phyloP scores from a whole-genome alignment of 64 coral and sea anemone genomes.

The Montipora sp. region DNA sequence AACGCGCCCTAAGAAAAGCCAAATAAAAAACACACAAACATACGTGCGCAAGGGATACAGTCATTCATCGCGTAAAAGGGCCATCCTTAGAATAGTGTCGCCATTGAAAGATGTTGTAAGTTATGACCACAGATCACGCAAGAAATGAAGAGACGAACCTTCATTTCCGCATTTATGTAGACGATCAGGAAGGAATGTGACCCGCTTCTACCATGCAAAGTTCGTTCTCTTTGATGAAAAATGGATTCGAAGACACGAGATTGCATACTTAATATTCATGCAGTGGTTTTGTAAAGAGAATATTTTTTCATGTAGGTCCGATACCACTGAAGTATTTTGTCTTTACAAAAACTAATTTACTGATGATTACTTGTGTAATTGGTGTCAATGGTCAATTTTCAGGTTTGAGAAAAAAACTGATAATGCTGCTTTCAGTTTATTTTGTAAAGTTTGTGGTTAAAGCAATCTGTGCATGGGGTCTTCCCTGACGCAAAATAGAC shows the following conservation, averaged over 20 bases:
- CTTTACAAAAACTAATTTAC: neutral
- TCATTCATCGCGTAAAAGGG: neutral
- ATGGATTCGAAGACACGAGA: neutral
- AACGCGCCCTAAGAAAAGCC: too few relatives aligned
- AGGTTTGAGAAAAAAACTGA: neutral
- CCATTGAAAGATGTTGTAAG: neutral
- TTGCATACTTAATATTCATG: neutral
- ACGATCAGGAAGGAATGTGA: neutral
- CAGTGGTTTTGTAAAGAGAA: neutral
- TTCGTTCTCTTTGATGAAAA: too few relatives aligned
- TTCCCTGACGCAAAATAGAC: neutral
- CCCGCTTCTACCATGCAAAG: neutral
- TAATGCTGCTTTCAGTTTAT: neutral
- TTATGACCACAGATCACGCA: neutral
- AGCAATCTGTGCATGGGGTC: neutral
- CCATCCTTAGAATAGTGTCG: neutral
- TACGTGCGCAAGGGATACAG: neutral
- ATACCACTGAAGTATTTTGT: neutral
- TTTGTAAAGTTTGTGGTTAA: neutral
- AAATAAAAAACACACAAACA: neutral
- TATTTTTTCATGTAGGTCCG: too few relatives aligned
- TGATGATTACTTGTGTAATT: neutral
- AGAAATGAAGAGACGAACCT: conserved; percentile 1
- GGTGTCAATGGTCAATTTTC: neutral
- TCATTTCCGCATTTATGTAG: neutral